These are phyloP conservation scores for Metaphire vulgaris DNA, from an alignment of 1,140 invertebrate species.

Conservation along the genomic window DNA sequence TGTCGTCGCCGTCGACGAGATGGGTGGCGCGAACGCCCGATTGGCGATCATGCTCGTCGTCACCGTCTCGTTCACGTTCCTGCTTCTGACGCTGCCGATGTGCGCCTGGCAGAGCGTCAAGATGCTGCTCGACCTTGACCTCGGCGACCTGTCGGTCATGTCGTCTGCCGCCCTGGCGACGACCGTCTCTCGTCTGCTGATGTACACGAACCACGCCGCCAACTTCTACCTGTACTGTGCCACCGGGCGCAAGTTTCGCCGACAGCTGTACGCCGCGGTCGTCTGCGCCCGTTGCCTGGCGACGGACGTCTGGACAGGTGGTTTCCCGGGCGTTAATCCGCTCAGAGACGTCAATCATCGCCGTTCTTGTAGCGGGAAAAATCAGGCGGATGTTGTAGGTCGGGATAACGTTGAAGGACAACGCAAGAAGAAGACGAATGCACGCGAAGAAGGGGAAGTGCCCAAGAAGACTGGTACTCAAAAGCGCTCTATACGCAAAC, in stretches of 20 bases:
- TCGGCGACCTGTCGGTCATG: neutral
- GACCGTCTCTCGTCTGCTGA: constrained; percentile 10
- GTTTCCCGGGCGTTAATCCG: neutral
- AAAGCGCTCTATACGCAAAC: too few relatives aligned
- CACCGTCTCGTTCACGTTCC: constrained; percentile 31
- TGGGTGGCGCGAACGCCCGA: neutral
- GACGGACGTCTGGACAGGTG: too few relatives aligned
- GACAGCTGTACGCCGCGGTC: constrained; percentile 13
- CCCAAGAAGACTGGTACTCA: too few relatives aligned
- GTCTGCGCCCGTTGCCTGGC: neutral
- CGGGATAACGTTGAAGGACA: too few relatives aligned
- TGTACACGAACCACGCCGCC: constrained; percentile 30
- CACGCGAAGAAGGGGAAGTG: too few relatives aligned
- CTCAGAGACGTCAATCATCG: too few relatives aligned
- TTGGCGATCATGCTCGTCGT: constrained; percentile 29
- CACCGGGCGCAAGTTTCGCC: constrained; percentile 26
- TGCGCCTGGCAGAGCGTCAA: constrained; percentile 27
- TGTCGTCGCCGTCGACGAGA: too few relatives aligned
- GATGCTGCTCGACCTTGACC: neutral
- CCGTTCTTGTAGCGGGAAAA: too few relatives aligned
- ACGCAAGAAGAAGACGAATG: too few relatives aligned
- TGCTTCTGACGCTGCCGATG: constrained; percentile 30
- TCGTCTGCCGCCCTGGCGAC: neutral
- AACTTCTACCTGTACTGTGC: constrained; percentile 31
- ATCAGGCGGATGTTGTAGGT: too few relatives aligned